These are phyloP conservation scores for Chrysolina oricalcia DNA, from an alignment of 2,888 invertebrate genomes.

Conservation along the genomic window DNA sequence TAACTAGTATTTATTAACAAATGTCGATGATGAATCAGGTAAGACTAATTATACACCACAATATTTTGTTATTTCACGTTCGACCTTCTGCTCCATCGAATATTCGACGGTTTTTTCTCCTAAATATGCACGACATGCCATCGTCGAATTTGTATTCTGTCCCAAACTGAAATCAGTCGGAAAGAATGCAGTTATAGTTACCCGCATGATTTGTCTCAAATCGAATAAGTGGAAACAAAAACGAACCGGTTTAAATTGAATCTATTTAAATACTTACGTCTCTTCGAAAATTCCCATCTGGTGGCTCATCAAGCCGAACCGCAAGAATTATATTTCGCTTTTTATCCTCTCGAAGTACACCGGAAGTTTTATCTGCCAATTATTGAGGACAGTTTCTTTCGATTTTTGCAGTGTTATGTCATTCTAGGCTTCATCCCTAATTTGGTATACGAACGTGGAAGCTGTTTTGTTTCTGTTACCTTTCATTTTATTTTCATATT, in stretches of 20 bases:
- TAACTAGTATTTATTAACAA: too few relatives aligned
- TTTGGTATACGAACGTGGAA: too few relatives aligned
- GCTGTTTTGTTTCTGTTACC: too few relatives aligned
- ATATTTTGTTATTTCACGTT: neutral
- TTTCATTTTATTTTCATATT: too few relatives aligned
- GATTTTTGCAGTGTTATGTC: neutral
- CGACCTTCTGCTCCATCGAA: slow-evolving; percentile 15
- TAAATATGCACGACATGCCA: slow-evolving; percentile 26
- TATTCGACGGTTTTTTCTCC: neutral
- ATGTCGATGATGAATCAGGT: too few relatives aligned
- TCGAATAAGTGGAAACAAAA: slow-evolving; percentile 57
- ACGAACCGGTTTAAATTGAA: slow-evolving; percentile 60
- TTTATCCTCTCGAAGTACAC: neutral
- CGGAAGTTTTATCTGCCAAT: neutral
- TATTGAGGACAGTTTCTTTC: neutral
- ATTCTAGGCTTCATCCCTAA: neutral
- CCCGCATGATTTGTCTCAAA: slow-evolving; percentile 59
- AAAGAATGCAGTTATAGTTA: slow-evolving; percentile 51
- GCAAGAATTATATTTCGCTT: slow-evolving; percentile 12
- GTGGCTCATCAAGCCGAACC: slow-evolving; percentile 29
- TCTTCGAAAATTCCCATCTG: slow-evolving; percentile 57
- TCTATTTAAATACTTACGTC: slow-evolving; percentile 54
- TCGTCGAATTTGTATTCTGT: slow-evolving; percentile 33
- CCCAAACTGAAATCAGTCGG: slow-evolving; percentile 39
- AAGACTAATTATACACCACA: neutral